A percentile compares a stretch with the other conserved stretches of the same genome.
These are phyloP conservation scores for Coracias cyanogaster DNA, from an alignment of 2,797 vertebrate species.

Conservation along the genomic window DNA sequence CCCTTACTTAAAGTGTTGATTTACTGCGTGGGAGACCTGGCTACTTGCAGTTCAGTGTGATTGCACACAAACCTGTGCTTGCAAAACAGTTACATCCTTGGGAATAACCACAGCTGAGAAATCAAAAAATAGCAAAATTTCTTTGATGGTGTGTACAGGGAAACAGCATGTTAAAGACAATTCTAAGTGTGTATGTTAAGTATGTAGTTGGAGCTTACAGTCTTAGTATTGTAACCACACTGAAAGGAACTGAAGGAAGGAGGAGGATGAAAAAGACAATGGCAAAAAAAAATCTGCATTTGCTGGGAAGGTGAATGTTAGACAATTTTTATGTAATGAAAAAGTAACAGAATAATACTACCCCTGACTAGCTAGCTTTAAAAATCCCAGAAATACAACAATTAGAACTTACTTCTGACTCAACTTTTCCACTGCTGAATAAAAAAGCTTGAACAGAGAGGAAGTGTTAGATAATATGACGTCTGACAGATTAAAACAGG, in stretches of 20 bases:
- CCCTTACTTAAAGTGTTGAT: not conserved
- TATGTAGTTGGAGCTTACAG: not conserved
- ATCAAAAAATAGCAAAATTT: not conserved
- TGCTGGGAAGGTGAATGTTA: not conserved
- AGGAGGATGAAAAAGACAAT: not conserved
- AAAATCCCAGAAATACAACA: not conserved
- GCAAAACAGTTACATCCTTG: not conserved
- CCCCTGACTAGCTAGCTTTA: not conserved
- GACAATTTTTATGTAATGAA: not conserved
- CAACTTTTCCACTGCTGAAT: not conserved
- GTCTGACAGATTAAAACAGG: not conserved
- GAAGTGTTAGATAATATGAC: fast-evolving
- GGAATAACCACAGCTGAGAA: not conserved
- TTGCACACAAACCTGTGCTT: not conserved
- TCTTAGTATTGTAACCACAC: not conserved
- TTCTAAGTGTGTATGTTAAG: fast-evolving
- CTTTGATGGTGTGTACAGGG: not conserved
- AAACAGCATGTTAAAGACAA: not conserved
- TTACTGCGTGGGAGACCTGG: not conserved
- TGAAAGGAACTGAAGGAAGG: not conserved
- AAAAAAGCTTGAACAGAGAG: not conserved
- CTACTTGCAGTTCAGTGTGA: not conserved
- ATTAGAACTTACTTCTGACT: not conserved
- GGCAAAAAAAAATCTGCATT: not conserved
- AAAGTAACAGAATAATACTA: not conserved